phyloP scores from a whole-genome alignment of 2,888 invertebrate genomes.

The Dasypogon diadema region DNA sequence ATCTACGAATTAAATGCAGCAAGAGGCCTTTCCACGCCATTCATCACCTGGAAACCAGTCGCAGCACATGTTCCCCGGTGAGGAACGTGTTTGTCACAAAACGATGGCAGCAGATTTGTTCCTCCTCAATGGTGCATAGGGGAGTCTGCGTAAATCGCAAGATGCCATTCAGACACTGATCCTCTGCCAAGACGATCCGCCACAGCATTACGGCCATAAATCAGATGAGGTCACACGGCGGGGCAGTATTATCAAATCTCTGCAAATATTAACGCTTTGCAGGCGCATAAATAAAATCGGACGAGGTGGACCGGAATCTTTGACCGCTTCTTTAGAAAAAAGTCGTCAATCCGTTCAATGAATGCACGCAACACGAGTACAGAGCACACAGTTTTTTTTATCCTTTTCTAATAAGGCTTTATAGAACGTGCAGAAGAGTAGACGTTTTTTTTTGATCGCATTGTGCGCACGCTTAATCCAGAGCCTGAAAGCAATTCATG shows the following conservation, averaged over 20 bases:
- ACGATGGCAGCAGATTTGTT: background rate
- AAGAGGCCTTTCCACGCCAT: slow-evolving; percentile 15
- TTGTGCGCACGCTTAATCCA: slow-evolving; percentile 22
- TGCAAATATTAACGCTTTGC: slow-evolving; percentile 28
- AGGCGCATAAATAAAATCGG: slow-evolving; percentile 8
- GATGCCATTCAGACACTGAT: background rate
- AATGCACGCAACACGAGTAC: slow-evolving; percentile 5
- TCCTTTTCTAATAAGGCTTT: background rate
- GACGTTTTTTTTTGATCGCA: background rate
- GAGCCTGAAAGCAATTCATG: background rate
- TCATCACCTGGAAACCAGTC: slow-evolving; percentile 33
- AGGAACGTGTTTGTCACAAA: slow-evolving; percentile 30
- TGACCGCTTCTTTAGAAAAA: background rate
- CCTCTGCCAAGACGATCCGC: slow-evolving; percentile 8
- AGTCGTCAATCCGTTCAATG: slow-evolving; percentile 1
- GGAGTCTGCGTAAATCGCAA: slow-evolving; percentile 8
- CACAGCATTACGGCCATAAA: slow-evolving; percentile 10
- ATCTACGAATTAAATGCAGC: slow-evolving; percentile 27
- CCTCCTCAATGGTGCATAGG: background rate
- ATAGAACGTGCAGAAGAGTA: too few relatives aligned
- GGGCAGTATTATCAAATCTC: slow-evolving; percentile 39
- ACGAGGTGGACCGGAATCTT: background rate
- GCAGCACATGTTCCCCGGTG: slow-evolving; percentile 15
- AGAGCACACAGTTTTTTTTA: background rate
- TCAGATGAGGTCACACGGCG: slow-evolving; percentile 23